Evolutionary conservation across 2,113 vertebrate genomes (phyloP).

Genomic region (Heterotilapia buettikoferi): DNA sequence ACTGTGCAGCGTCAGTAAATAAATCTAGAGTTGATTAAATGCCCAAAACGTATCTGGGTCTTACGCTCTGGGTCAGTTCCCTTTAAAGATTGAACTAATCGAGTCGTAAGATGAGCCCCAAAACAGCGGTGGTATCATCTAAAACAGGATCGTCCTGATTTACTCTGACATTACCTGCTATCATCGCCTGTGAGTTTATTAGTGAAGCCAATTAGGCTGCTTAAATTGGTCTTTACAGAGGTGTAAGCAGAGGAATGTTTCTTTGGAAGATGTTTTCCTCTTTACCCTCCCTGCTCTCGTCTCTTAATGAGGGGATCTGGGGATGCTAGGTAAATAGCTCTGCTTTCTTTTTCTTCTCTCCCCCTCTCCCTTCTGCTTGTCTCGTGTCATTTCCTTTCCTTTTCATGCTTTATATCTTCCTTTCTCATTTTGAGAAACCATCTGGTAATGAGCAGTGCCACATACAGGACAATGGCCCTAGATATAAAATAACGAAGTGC

Average conservation of each 20-base stretch:
- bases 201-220: slow-evolving; percentile 32
- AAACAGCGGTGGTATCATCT: neutral
- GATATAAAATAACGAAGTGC: slow-evolving; percentile 28
- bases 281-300: slow-evolving; percentile 16
- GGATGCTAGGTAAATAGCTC: slow-evolving; percentile 18
- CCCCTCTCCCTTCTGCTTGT: neutral
- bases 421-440: slow-evolving; percentile 25
- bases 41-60: neutral
- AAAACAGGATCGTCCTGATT: neutral
- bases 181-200: slow-evolving; percentile 27
- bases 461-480: slow-evolving; percentile 33
- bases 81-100: neutral
- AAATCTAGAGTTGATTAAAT: neutral
- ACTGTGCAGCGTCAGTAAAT: neutral
- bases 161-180: slow-evolving; percentile 23
- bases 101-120: neutral
- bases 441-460: slow-evolving; percentile 47
- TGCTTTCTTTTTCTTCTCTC: neutral
- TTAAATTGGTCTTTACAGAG: slow-evolving; percentile 37
- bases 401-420: neutral
- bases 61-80: neutral
- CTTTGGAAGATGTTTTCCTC: slow-evolving; percentile 19
- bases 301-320: slow-evolving; percentile 34
- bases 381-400: slow-evolving; percentile 1
- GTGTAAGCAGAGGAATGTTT: slow-evolving; percentile 2